Evolutionary conservation across 2,113 vertebrate genomes (phyloP), one percentile per base, ranked within the genome.

Genomic region (Coregonus clupeaformis): DNA sequence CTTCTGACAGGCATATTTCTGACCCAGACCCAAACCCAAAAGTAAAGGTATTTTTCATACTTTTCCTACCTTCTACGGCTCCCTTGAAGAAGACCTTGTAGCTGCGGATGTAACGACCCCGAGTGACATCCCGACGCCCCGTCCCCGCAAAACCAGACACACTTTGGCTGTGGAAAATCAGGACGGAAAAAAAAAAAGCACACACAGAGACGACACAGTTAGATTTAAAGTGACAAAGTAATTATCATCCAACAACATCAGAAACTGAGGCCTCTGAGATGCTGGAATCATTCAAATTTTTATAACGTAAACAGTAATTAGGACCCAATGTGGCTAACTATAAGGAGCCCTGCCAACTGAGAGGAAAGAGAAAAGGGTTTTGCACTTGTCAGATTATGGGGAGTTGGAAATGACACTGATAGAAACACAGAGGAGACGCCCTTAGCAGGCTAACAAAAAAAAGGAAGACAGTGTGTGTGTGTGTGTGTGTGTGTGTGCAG

Each of bases 71-170:
- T 98, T 99, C 98, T 82, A 99, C 97, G 5, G 98, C 98, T 94
- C 98, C 94, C 91, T 99, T 99, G 93, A 99, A 99, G 94, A 99
- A 99, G 82, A 99, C 98, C 88, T 99, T 99, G 91, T 97, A 99
- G 95, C 98, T 99, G 82, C 98, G 72, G 97, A 99, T 1, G 97
- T 99, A 77, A 99, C 97, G 0, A 99, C 98, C 12, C 98, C 98
- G 69, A 99, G 91, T 99, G 98, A 87, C 98, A 99, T 79, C 98
- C 98, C 24, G 98, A 99, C 20, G 98, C 98, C 81, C 99, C 98
- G 80, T 99, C 98, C 30, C 96, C 97, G 32, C 98, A 99, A n/a
- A 77, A 99, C 97, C 92, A 99, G 91, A 85, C 98, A 99, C 79
- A 99, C 97, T 94, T 99, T 99, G 88, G 96, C 97, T 80, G 97